phyloP scores from a whole-genome alignment of 2,888 invertebrate genomes.

The Epirrhoe alternata region DNA sequence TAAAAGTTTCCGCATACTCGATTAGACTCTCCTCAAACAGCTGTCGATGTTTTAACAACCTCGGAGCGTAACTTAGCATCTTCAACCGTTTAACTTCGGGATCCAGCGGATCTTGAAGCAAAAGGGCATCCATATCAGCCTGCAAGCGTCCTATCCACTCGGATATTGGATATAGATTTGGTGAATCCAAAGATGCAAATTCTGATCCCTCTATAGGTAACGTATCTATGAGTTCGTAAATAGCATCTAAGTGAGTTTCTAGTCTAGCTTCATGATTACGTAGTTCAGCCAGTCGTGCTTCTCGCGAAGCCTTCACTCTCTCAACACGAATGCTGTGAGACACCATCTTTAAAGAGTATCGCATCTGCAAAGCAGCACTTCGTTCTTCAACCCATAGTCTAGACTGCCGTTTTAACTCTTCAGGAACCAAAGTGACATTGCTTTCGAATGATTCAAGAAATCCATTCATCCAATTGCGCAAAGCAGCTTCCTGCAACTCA shows the following conservation, averaged over 20 bases:
- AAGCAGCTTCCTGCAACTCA: conserved; percentile 61
- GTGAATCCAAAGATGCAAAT: conserved; percentile 56
- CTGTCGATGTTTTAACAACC: conserved; percentile 60
- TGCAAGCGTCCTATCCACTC: conserved; percentile 59
- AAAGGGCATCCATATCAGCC: conserved; percentile 52
- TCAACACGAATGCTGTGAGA: conserved; percentile 68
- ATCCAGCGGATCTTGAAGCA: conserved; percentile 49
- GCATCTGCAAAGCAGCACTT: conserved; percentile 58
- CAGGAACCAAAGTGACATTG: conserved; percentile 59
- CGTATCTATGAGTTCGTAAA: conserved; percentile 56
- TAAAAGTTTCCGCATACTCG: conserved; percentile 51
- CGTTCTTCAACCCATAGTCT: conserved; percentile 67
- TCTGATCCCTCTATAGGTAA: conserved; percentile 58
- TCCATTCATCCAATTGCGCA: conserved; percentile 70
- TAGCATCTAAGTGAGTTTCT: conserved; percentile 65
- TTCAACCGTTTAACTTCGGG: conserved; percentile 62
- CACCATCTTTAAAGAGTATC: conserved; percentile 66
- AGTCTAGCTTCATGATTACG: conserved; percentile 64
- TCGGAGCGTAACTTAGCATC: conserved; percentile 66
- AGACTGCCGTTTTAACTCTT: conserved; percentile 62
- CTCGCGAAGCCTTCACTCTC: conserved; percentile 60
- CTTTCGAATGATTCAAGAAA: conserved; percentile 70
- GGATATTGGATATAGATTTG: conserved; percentile 64
- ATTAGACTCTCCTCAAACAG: conserved; percentile 66
- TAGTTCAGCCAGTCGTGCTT: conserved; percentile 61